phyloP scores from a whole-genome alignment of 1,140 invertebrate genomes.

The Episyrphus balteatus region DNA sequence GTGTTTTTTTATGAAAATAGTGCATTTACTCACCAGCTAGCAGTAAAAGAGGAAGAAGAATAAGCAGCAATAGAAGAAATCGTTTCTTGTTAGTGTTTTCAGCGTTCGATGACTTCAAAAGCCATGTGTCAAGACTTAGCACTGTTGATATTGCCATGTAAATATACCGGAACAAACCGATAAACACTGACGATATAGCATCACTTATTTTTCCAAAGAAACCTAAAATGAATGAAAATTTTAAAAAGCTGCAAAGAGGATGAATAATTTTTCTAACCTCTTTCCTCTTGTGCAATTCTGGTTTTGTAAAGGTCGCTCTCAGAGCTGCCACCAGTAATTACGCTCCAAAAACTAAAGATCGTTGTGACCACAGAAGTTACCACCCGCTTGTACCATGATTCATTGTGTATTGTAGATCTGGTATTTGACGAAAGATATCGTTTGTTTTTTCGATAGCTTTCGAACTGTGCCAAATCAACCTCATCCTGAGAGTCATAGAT shows the following conservation, averaged over 20 bases:
- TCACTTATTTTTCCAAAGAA: conserved; percentile 11
- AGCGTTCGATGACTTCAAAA: conserved; percentile 28
- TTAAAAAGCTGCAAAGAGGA: neutral
- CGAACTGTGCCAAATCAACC: conserved; percentile 13
- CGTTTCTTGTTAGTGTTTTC: conserved; percentile 29
- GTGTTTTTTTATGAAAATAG: conserved; percentile 1
- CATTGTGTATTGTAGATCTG: neutral
- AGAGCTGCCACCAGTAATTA: conserved; percentile 10
- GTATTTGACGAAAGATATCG: neutral
- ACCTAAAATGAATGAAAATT: conserved; percentile 5
- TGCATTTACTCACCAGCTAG: conserved; percentile 37
- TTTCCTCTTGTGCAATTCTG: conserved; percentile 4
- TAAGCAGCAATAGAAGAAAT: conserved; percentile 32
- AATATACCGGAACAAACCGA: conserved; percentile 17
- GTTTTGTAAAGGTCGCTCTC: conserved; percentile 12
- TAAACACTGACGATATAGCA: conserved; percentile 12
- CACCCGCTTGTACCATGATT: conserved; percentile 23
- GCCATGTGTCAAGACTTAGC: conserved; percentile 40
- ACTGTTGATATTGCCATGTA: conserved; percentile 32
- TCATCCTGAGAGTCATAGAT: conserved; percentile 33
- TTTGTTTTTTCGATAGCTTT: neutral
- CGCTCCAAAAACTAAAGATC: conserved; percentile 16
- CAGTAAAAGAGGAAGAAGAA: conserved; percentile 38
- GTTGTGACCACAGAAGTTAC: conserved; percentile 19
- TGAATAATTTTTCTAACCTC: conserved; percentile 1